Evolutionary conservation across 2,797 vertebrate genomes (phyloP).

Genomic region (Jordanella pulchra): DNA sequence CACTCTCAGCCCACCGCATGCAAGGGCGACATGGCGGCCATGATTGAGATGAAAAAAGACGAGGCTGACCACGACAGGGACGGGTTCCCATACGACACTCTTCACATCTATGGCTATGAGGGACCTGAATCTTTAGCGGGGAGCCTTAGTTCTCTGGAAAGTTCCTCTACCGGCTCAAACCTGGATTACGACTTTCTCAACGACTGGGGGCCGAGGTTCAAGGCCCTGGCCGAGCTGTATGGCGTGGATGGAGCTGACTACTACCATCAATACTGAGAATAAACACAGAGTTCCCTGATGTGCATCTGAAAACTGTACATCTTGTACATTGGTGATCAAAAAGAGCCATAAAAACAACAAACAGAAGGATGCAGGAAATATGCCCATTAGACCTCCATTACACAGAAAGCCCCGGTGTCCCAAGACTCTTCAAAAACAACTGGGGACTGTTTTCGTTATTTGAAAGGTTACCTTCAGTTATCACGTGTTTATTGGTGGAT

Average conservation of each 20-base stretch:
- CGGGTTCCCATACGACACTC: constrained; percentile 90
- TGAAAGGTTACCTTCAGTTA: constrained; percentile 17
- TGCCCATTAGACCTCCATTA: constrained; percentile 9
- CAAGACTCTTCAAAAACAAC: constrained; percentile 40
- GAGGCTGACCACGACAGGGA: constrained; percentile 92
- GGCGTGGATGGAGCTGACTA: constrained; percentile 80
- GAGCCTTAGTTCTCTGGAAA: constrained; percentile 91
- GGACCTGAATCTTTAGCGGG: constrained; percentile 90
- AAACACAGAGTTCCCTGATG: constrained; percentile 35
- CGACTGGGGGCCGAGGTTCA: constrained; percentile 95
- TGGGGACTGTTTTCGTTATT: constrained; percentile 13
- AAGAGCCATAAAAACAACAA: constrained; percentile 44
- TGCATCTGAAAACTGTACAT: constrained; percentile 16
- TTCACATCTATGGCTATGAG: constrained; percentile 95
- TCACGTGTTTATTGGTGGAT: constrained; percentile 27
- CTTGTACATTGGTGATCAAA: constrained; percentile 2
- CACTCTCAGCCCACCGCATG: constrained; percentile 61
- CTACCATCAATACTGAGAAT: constrained; percentile 81
- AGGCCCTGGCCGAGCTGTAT: constrained; percentile 93
- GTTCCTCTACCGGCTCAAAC: constrained; percentile 86
- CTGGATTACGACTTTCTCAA: constrained; percentile 93
- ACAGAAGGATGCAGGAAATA: constrained; percentile 25
- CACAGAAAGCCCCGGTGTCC: background rate
- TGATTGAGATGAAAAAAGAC: constrained; percentile 95
- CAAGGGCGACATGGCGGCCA: constrained; percentile 90